Base-by-base conservation (phyloP, 2,888 invertebrate species). In the Tachystola acroxantha region DNA sequence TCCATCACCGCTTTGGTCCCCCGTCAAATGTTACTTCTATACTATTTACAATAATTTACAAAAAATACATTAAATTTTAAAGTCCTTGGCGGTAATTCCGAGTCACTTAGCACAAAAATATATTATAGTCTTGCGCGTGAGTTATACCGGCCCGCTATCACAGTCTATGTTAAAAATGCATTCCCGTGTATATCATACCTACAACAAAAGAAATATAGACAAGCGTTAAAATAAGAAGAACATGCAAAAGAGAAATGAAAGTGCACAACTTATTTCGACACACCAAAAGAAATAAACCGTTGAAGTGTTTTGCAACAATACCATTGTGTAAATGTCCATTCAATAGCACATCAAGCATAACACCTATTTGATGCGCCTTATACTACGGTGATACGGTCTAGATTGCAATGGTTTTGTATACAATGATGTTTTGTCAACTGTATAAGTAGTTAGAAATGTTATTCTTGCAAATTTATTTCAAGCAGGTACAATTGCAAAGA, bases 141-240 rank as follows among this genome's bases (percentile, higher is more conserved):
- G 58, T 70, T 58, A 57, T 64, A 59, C 58, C 57, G 61, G 60
- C 53, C 74, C 68, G 68, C 67, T 80, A 80, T 79, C 81, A 80
- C 77, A 79, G 81, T 81, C 77, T 81, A 78, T 77, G 58, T 71
- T 74, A 76, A 64, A 78, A 78, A 82, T 77, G 77, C 73, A 78
- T 69, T 74, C 69, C 75, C 72, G 56, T 70, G 65, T 72, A 63
- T 72, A 82, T 74, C 70, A 76, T 71, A 81, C 84, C 85, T 84
- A 84, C 72, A 84, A 85, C 82, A 85, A 82, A 81, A 80, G 74
- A 80, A 73, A 82, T 70, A 74, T 47, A 70, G 53, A 74, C 44
- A 78, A 81, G 77, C 77, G 70, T 79, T 75, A 74, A 69, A 64
- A 67, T 43, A 57, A 53, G 42, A 64, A 54, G 46, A 16, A 51